Evolutionary conservation across 2,888 invertebrate genomes (phyloP).

Genomic region (Penaeus monodon): DNA sequence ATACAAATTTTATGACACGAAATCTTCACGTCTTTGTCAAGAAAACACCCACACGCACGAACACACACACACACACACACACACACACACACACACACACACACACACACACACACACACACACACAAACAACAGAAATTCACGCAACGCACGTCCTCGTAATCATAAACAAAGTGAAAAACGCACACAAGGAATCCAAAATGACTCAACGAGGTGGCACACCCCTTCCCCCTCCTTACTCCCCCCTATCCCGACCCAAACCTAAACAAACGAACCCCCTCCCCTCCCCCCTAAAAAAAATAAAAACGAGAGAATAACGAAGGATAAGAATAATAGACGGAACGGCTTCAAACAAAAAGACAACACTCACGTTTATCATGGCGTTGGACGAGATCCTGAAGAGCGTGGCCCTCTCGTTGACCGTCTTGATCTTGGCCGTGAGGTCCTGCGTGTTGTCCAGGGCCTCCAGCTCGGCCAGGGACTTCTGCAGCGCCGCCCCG

Average conservation of each 20-base stretch:
- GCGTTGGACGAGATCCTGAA: conserved; percentile 96
- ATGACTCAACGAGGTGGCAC: no score
- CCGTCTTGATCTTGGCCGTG: conserved; percentile 85
- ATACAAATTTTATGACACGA: no score
- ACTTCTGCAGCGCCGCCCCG: conserved; percentile 82
- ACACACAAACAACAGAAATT: background rate
- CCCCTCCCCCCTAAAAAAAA: no score
- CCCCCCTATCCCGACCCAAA: no score
- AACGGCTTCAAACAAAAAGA: background rate
- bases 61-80: background rate
- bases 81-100: background rate
- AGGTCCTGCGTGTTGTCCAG: conserved; percentile 75
- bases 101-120: background rate
- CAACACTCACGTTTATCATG: conserved; percentile 88
- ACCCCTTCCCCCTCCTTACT: no score
- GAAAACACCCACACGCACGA: background rate
- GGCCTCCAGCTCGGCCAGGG: conserved; percentile 83
- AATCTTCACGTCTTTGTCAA: no score
- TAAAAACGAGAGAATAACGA: no score
- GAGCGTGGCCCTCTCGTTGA: conserved; percentile 93
- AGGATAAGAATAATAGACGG: background rate
- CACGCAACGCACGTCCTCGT: no score
- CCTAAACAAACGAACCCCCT: no score
- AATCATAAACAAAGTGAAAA: no score
- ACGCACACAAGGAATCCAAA: no score